Percentiles rank a stretch among this genome's conserved stretches.
These are phyloP conservation scores for Tragelaphus imberbis DNA, from an alignment of 2,113 vertebrate species.

Conservation along the genomic window DNA sequence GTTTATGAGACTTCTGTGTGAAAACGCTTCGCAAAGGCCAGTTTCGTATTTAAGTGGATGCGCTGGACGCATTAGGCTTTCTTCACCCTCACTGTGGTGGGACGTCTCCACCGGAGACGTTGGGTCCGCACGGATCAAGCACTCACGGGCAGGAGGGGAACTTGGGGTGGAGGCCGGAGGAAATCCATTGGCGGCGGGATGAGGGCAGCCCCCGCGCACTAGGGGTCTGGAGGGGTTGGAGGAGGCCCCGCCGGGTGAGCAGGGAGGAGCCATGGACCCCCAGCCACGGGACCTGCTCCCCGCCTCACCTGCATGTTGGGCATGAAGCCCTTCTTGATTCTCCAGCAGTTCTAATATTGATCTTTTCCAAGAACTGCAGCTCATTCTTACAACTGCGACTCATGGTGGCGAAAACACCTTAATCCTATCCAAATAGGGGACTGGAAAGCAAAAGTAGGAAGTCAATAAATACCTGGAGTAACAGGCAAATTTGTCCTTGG, in stretches of 20 bases:
- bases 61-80: accelerated
- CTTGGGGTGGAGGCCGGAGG: accelerated
- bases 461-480: too few relatives aligned
- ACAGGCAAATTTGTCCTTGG: too few relatives aligned
- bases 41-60: not conserved
- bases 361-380: conserved; percentile 94
- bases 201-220: accelerated
- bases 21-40: too few relatives aligned
- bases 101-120: not conserved
- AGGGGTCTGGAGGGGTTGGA: accelerated
- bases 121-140: too few relatives aligned
- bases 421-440: too few relatives aligned
- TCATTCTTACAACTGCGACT: conserved; percentile 96
- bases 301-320: conserved; percentile 94
- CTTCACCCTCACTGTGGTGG: not conserved
- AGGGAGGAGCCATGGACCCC: not conserved
- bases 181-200: accelerated
- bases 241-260: not conserved
- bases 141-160: accelerated
- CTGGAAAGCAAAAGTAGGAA: too few relatives aligned
- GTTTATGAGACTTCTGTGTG: accelerated
- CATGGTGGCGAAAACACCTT: conserved; percentile 74
- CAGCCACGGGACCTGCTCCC: not conserved
- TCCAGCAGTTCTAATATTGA: conserved; percentile 90
- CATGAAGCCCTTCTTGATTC: conserved; percentile 96